Evolutionary conservation across 2,888 invertebrate genomes (phyloP), one percentile per base, ranked within the genome.

Genomic region (Epistrophe grossulariae): DNA sequence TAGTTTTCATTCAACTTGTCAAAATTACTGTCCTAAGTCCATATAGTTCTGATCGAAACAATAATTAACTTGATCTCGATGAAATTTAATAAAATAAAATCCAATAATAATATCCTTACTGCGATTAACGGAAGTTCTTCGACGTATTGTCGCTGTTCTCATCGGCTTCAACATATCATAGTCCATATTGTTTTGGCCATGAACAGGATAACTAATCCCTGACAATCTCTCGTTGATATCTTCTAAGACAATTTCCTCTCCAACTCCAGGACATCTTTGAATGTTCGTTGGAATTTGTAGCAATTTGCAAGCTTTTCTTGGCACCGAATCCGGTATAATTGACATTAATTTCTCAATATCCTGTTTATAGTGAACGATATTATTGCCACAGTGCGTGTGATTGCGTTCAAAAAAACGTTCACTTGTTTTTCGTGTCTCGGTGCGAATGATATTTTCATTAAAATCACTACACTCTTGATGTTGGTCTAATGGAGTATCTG

Each of bases 231-330:
- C 43, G 19, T 70, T 74, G 66, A 71, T 76, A 17, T 60, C 48
- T 31, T 60, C 50, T 50, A 55, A 17, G 72, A 31, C 72, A 79
- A 71, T 73, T 71, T 72, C 66, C 66, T 76, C 57, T 7, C 43
- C 24, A 24, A 24, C 59, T 7, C 50, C 5, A 31, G 31, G 52
- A 59, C 48, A 66, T 76, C 70, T 66, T 72, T 57, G 50, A 72
- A 79, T 19, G 31, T 72, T 76, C 28, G 52, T 19, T 28, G 82
- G 83, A 88, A 92, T 92, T 88, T 92, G 92, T 13, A 92, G 79
- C 24, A 92, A 80, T 76, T 92, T 91, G 70, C 92, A 92, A 5
- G 92, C 92, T 79, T 92, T 92, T 9, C 90, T 90, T 0, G 92
- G 92, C 55, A 92, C 87, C 2, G 89, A 89, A 35, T 90, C 91